phyloP scores from a whole-genome alignment of 1,140 invertebrate species.

The Drosophila bocqueti region DNA sequence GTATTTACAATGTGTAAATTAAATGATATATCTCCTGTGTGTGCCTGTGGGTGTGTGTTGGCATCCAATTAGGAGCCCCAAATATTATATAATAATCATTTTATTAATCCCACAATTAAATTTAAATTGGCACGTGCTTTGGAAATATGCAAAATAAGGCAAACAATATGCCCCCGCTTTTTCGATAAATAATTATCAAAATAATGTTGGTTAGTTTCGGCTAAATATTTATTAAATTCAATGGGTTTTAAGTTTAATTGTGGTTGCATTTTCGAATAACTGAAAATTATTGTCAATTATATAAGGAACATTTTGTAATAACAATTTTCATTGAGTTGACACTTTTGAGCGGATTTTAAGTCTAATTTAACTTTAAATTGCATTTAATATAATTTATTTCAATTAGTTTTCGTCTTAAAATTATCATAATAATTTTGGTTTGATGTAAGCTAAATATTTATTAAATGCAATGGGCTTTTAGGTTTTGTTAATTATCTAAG shows the following conservation, averaged over 20 bases:
- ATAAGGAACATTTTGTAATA: neutral
- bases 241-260: slow-evolving; percentile 10
- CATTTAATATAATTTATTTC: too few species aligned
- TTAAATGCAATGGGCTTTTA: neutral
- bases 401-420: neutral
- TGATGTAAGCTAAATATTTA: neutral
- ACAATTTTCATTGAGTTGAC: neutral
- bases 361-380: neutral
- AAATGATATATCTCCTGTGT: slow-evolving; percentile 33
- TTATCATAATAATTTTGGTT: slow-evolving; percentile 6
- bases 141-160: slow-evolving; percentile 5
- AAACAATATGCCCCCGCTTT: slow-evolving; percentile 1
- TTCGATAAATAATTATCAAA: slow-evolving; percentile 5
- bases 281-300: neutral
- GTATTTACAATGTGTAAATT: slow-evolving; percentile 66
- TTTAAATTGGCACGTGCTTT: slow-evolving; percentile 16
- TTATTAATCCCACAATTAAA: slow-evolving; percentile 37
- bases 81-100: slow-evolving; percentile 39
- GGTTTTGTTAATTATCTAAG: neutral
- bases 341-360: neutral
- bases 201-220: slow-evolving; percentile 1
- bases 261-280: neutral
- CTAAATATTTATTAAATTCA: slow-evolving; percentile 9
- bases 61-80: slow-evolving; percentile 41
- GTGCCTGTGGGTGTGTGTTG: neutral